Evolutionary conservation across 1,140 invertebrate genomes (phyloP).

Genomic region (Solen grandis): DNA sequence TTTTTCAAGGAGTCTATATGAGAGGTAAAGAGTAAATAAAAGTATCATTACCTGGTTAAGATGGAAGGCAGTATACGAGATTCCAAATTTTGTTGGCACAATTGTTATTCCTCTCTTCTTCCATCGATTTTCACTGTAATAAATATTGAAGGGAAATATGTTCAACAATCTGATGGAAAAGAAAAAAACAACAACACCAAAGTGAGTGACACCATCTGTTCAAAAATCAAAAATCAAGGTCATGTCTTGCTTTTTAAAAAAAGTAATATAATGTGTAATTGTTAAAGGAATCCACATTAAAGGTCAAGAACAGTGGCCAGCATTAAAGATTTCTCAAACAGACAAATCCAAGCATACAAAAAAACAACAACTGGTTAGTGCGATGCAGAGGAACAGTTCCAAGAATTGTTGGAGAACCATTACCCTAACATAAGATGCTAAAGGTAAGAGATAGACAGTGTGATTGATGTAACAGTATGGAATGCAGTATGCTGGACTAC

Average conservation of each 20-base stretch:
- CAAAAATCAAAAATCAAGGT: not conserved
- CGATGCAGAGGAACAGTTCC: not conserved
- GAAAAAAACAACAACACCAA: not conserved
- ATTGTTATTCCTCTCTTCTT: constrained; percentile 93
- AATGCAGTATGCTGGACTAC: not conserved
- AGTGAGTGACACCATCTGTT: not conserved
- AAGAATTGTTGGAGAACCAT: not conserved
- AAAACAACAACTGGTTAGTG: no score
- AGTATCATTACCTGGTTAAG: constrained; percentile 96
- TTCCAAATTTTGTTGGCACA: constrained; percentile 94
- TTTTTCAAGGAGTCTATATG: no score
- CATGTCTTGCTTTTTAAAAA: not conserved
- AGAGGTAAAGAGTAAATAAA: no score
- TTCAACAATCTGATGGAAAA: not conserved
- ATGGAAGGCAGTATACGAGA: constrained; percentile 90
- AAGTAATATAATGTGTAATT: not conserved
- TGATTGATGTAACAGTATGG: not conserved
- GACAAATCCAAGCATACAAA: no score
- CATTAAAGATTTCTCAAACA: no score
- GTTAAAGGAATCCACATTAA: not conserved
- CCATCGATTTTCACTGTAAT: constrained; percentile 88
- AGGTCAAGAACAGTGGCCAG: no score
- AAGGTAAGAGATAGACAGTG: not conserved
- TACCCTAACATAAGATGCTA: not conserved
- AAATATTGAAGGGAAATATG: no score